Conservation (phyloP, 1,140 invertebrate species). For the Andrena cerasifolii region DNA sequence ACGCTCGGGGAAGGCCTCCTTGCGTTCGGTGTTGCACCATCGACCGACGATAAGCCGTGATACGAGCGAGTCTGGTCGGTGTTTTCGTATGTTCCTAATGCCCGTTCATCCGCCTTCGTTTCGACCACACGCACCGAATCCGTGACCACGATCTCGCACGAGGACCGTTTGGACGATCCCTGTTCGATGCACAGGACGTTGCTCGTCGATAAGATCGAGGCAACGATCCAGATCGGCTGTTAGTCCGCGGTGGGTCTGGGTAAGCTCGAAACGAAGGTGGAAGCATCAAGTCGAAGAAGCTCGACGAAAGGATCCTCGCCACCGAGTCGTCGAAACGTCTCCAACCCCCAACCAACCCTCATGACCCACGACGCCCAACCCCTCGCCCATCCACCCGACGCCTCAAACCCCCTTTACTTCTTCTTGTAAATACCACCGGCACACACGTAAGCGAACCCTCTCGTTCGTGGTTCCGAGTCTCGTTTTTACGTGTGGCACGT, state of each 20-base stretch:
- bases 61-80: conserved; percentile 15
- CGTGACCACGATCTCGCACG: background rate
- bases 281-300: conserved; percentile 56
- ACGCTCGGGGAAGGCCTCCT: conserved; percentile 25
- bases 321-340: conserved; percentile 58
- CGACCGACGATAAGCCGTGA: conserved; percentile 12
- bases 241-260: background rate
- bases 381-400: conserved; percentile 19
- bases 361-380: background rate
- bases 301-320: conserved; percentile 61
- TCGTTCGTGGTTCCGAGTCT: conserved; percentile 30
- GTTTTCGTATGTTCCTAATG: conserved; percentile 65
- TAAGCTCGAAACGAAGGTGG: conserved; percentile 46
- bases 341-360: conserved; percentile 1
- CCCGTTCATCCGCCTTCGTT: conserved; percentile 51
- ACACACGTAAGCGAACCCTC: background rate
- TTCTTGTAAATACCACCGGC: conserved; percentile 69
- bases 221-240: background rate
- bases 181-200: conserved; percentile 10
- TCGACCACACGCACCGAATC: conserved; percentile 5
- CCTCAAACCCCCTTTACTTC: conserved; percentile 43
- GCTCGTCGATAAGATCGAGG: conserved; percentile 1
- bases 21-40: conserved; percentile 17
- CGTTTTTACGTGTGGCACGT: background rate
- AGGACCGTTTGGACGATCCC: too few species aligned